Base-by-base conservation (phyloP, 2,113 vertebrate species). In the Salvelinus fontinalis region DNA sequence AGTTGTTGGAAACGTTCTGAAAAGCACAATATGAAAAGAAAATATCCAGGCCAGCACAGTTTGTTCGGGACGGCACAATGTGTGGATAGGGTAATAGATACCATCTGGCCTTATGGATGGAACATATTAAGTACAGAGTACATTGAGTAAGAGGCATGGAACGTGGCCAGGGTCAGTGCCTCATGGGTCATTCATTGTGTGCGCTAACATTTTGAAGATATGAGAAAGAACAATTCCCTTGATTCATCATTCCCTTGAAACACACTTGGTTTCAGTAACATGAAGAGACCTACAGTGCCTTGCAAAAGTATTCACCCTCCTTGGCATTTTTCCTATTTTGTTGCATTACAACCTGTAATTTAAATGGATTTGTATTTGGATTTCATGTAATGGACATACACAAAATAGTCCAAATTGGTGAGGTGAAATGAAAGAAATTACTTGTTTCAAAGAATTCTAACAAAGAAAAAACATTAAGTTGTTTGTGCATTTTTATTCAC, bases 121-220 rank as follows among this genome's bases (percentile, higher is more conserved):
- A 75, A 39, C 71, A 74, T 6, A 34, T 8, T 34, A 34, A 34
- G 31, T 34, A 34, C 31, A 34, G 31, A 34, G 5, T 34, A 68
- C 44, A 74, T 54, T 54, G 7, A 54, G 70, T 2, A 59, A 31
- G 82, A 51, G 48, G 48, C 48, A 51, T 51, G 48, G 84, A 83
- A 75, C 78, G 83, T 71, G 77, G 75, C 79, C 62, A 71, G 79
- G n/a, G 20, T 51, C 9, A 62, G 5, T 22, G 1, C 14, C 14
- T 62, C 20, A 7, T 4, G 29, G 77, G 73, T 64, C 67, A 2
- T 71, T 26, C 69, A 65, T n/a, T 62, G 3, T 76, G 44, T n/a
- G 16, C 20, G 12, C 57, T 60, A 34, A 34, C 34, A 8, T 34
- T 34, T 34, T 34, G 34, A 60, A 20, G 18, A 34, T 16, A 31